Evolutionary conservation across 2,888 invertebrate species (phyloP), one percentile per base, ranked within the genome.

Genomic region (Elysia crispata): DNA sequence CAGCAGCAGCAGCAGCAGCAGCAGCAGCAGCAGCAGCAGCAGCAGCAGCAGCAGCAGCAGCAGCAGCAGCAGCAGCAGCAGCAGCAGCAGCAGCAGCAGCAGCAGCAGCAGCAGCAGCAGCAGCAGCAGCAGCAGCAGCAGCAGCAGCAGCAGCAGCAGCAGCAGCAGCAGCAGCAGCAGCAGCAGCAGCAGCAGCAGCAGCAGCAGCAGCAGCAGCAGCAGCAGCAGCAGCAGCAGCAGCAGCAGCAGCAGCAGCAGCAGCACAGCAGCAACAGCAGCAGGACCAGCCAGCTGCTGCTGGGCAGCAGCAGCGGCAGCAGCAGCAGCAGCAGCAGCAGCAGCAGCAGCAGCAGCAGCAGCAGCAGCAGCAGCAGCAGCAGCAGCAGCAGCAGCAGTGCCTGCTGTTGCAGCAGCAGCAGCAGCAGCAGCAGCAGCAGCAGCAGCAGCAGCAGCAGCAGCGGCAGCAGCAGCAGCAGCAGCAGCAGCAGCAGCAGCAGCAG

Each of bases 71-170:
- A 54, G 54, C 54, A 54, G 54, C 54, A 54, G 54, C 13, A 54
- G 18, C 54, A 18, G 15, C 13, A 18, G 15, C 13, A 54, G 15
- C 13, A 18, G 15, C 13, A 54, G 54, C 54, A 54, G 54, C 54
- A n/a, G n/a, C n/a, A 18, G 54, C 54, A 54, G 54, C 54, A 54
- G 54, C 54, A 54, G 54, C 54, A 54, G 54, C 54, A 54, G 54
- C 54, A 54, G 54, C 54, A 54, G 54, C 54, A 54, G 54, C 54
- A 54, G 54, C 54, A 54, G 54, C 54, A 54, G 54, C 54, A 54
- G 54, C 54, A 54, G 54, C 54, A 54, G 54, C 54, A 54, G 54
- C 54, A 54, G 54, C 54, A 54, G 54, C 54, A 54, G 54, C 54
- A 54, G 54, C 54, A 54, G 54, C 54, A 54, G 54, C 54, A 54